Evolutionary conservation across 2,797 vertebrate genomes (phyloP).

Genomic region (Rhinella marina): DNA sequence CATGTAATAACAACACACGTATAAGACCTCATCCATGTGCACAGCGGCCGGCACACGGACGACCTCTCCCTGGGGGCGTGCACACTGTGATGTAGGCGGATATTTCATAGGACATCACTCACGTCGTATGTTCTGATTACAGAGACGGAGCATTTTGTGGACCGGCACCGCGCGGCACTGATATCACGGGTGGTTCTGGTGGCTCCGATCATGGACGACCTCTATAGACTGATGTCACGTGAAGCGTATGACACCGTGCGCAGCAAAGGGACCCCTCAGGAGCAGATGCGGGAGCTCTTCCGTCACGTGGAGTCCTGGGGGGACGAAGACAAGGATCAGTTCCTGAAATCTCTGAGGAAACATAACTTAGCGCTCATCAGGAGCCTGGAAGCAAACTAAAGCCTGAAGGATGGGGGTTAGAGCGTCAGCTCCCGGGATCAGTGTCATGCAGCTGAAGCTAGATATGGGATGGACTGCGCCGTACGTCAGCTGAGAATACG

Average conservation of each 20-base stretch:
- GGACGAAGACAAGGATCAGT: not conserved
- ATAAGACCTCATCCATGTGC: too few relatives aligned
- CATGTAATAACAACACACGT: too few relatives aligned
- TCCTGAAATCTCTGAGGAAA: not conserved
- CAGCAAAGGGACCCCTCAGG: not conserved
- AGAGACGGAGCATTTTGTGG: not conserved
- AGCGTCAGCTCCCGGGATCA: not conserved
- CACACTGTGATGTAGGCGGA: too few relatives aligned
- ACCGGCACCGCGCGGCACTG: not conserved
- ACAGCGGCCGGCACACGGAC: too few relatives aligned
- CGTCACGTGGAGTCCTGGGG: not conserved
- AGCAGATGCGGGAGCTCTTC: constrained; percentile 31
- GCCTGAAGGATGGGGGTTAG: too few relatives aligned
- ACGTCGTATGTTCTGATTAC: not conserved
- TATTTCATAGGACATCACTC: not conserved
- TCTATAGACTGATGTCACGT: not conserved
- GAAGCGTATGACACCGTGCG: not conserved
- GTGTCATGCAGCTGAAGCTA: not conserved
- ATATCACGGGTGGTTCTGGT: not conserved
- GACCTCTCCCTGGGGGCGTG: too few relatives aligned
- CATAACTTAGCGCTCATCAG: not conserved
- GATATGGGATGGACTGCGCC: too few relatives aligned
- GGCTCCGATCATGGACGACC: constrained; percentile 15
- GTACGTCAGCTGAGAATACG: too few relatives aligned
- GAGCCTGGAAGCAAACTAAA: not conserved